phyloP scores from a whole-genome alignment of 2,888 invertebrate genomes.

The Strigamia transsilvanica region DNA sequence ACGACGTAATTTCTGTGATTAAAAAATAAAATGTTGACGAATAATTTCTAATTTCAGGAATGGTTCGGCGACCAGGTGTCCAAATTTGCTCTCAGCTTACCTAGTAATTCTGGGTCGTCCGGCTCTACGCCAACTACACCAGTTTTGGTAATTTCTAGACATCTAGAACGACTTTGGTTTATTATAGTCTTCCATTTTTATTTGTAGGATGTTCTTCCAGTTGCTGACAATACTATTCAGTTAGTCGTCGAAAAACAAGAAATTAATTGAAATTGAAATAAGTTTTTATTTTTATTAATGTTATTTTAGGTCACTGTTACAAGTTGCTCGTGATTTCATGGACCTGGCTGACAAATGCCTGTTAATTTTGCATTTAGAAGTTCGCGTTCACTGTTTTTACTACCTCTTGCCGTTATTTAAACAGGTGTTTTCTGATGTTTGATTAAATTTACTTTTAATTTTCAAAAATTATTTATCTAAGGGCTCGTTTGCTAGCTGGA shows the following conservation, averaged over 20 bases:
- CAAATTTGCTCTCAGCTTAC: conserved; percentile 69
- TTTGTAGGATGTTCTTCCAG: conserved; percentile 44
- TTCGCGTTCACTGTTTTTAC: conserved; percentile 94
- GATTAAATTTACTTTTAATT: background rate
- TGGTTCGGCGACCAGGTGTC: conserved; percentile 79
- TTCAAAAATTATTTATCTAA: conserved; percentile 53
- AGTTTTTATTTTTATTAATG: conserved; percentile 45
- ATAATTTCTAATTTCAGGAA: conserved; percentile 68
- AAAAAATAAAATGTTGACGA: background rate
- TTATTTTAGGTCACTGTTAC: conserved; percentile 57
- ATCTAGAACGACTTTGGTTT: background rate
- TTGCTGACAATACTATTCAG: conserved; percentile 53
- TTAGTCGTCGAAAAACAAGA: conserved; percentile 40
- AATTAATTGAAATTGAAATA: conserved; percentile 44
- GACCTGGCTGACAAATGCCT: conserved; percentile 90
- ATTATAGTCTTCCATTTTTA: background rate
- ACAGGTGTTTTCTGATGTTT: conserved; percentile 58
- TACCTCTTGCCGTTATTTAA: conserved; percentile 76
- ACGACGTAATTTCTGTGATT: conserved; percentile 57
- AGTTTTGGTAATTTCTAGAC: background rate
- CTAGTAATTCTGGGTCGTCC: conserved; percentile 61
- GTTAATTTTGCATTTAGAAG: conserved; percentile 90
- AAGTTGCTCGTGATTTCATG: conserved; percentile 80
- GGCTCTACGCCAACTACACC: conserved; percentile 53
- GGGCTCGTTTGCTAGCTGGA: conserved; percentile 66